Percentiles rank a stretch among this genome's conserved stretches.
Evolutionary conservation across 2,113 vertebrate genomes (phyloP).

Genomic region (Rhabdornis inornatus): DNA sequence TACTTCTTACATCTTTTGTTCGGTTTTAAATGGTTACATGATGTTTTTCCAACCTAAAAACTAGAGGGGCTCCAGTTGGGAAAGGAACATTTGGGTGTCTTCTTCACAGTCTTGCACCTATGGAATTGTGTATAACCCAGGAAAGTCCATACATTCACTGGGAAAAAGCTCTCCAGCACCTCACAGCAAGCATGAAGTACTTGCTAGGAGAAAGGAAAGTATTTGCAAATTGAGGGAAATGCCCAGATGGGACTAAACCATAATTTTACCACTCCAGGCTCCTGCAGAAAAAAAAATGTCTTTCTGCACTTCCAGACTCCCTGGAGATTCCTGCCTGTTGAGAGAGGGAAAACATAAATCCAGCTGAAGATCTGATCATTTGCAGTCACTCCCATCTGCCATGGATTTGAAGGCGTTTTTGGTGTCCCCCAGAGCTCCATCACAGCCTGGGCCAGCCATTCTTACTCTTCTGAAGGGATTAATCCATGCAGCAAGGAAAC

Average conservation of each 20-base stretch:
- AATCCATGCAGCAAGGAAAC: background rate
- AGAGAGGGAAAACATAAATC: background rate
- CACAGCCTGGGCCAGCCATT: background rate
- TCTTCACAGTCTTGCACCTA: background rate
- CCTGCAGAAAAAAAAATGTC: background rate
- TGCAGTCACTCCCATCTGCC: background rate
- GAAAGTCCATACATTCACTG: background rate
- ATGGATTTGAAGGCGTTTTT: fast-evolving
- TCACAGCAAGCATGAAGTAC: background rate
- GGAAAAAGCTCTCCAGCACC: background rate
- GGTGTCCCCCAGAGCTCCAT: background rate
- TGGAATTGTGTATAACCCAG: background rate
- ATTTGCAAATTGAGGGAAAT: background rate
- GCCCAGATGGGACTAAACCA: background rate
- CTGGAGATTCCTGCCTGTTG: background rate
- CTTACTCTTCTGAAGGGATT: background rate
- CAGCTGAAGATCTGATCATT: background rate
- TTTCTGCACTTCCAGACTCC: background rate
- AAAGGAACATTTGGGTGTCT: background rate
- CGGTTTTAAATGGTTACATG: background rate
- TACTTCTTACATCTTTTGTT: background rate
- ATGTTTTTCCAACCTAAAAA: background rate
- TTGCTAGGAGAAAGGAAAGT: background rate
- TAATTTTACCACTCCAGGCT: background rate
- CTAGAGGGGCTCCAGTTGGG: background rate